Percentiles rank a stretch among this genome's conserved stretches.
phyloP scores from a whole-genome alignment of 2,113 vertebrate species.

The Fulica atra region DNA sequence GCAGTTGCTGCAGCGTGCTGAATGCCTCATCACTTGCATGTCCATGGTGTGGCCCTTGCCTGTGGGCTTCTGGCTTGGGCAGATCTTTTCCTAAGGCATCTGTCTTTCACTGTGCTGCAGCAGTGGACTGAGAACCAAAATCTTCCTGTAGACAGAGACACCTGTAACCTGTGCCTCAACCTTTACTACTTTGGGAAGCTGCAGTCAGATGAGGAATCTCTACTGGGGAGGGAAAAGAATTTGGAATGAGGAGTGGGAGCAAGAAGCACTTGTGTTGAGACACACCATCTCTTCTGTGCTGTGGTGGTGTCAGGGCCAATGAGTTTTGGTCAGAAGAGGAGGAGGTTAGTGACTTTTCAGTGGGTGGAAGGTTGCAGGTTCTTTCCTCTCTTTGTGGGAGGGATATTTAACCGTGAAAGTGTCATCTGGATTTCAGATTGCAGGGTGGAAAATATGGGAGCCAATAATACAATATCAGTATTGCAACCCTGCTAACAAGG shows the following conservation, averaged over 20 bases:
- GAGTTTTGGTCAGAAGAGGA: not conserved
- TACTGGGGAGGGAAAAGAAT: not conserved
- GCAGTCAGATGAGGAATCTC: not conserved
- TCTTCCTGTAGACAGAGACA: not conserved
- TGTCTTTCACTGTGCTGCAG: not conserved
- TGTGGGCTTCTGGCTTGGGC: not conserved
- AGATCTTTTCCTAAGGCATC: not conserved
- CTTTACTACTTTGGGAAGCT: not conserved
- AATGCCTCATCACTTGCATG: not conserved
- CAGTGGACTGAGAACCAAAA: too few species aligned
- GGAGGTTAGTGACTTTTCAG: not conserved
- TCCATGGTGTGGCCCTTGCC: not conserved
- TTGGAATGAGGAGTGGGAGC: not conserved
- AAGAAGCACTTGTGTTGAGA: not conserved
- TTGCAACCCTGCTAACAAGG: not conserved
- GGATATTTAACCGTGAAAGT: not conserved
- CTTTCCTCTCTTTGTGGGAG: not conserved
- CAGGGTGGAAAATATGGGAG: not conserved
- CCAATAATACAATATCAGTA: not conserved
- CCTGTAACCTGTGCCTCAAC: fast-evolving
- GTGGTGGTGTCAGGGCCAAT: not conserved
- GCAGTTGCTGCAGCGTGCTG: not conserved
- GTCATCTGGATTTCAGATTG: not conserved
- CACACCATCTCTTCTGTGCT: not conserved
- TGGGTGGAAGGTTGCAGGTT: not conserved